These are phyloP conservation scores for Clarias macrocephalus DNA, from an alignment of 2,113 vertebrate species.

Conservation along the genomic window DNA sequence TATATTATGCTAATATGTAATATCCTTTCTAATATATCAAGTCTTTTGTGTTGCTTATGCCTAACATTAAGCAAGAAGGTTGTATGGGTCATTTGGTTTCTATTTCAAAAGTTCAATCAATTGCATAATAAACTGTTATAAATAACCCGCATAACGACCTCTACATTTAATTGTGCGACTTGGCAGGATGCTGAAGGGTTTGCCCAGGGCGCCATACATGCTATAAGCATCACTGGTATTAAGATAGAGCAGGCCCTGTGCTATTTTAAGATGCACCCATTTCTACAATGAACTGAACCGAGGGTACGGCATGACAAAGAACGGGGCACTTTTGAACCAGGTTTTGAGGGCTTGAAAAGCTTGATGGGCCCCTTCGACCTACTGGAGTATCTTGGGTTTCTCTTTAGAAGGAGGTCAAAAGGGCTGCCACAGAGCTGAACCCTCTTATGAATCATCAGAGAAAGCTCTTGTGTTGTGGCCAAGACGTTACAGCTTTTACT, in stretches of 20 bases:
- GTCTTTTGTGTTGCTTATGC: too few species aligned
- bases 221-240: too few species aligned
- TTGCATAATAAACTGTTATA: too few species aligned
- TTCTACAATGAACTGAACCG: not conserved
- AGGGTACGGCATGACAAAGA: not conserved
- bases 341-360: not conserved
- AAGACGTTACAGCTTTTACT: not conserved
- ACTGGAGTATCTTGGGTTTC: not conserved
- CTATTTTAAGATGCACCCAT: not conserved
- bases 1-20: too few species aligned
- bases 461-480: not conserved
- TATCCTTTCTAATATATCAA: too few species aligned
- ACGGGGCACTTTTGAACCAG: not conserved
- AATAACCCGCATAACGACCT: too few species aligned
- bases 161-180: too few species aligned
- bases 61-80: too few species aligned
- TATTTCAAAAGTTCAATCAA: too few species aligned
- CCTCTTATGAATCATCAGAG: not conserved
- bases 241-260: not conserved
- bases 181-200: too few species aligned
- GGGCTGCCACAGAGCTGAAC: not conserved
- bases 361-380: not conserved
- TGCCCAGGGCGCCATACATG: too few species aligned
- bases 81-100: too few species aligned
- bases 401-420: not conserved